Conservation (phyloP, 2,888 invertebrate genomes). For the Calliopum simillimum region DNA sequence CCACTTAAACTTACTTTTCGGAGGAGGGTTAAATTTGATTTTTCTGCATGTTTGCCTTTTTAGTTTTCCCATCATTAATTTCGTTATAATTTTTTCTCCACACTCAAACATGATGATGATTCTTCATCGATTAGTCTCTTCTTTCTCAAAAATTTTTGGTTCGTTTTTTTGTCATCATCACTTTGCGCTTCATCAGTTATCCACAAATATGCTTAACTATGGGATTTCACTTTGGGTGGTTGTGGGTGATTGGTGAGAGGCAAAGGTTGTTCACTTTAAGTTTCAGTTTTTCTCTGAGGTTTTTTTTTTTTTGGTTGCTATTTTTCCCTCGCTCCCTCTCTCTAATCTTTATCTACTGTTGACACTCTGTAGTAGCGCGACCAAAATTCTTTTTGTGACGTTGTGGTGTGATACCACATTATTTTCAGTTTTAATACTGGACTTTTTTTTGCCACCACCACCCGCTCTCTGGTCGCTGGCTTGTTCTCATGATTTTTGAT, state of each 20-base stretch:
- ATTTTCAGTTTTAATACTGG: slow-evolving; percentile 1
- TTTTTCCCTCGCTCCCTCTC: slow-evolving; percentile 31
- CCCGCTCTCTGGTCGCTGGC: background rate
- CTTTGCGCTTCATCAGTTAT: slow-evolving; percentile 23
- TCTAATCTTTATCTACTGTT: slow-evolving; percentile 62
- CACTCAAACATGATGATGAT: background rate
- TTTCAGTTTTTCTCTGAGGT: background rate
- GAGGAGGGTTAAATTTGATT: background rate
- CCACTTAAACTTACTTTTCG: too few species aligned
- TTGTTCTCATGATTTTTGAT: background rate
- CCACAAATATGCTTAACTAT: slow-evolving; percentile 16
- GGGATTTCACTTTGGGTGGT: background rate
- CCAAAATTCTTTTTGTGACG: slow-evolving; percentile 33
- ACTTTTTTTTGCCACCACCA: background rate
- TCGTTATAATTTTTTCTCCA: slow-evolving; percentile 25
- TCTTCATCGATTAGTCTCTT: too few species aligned
- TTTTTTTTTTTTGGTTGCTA: slow-evolving; percentile 1
- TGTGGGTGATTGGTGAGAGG: background rate
- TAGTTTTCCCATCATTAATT: slow-evolving; percentile 29
- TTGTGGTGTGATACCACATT: slow-evolving; percentile 19
- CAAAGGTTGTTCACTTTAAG: background rate
- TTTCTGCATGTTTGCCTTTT: slow-evolving; percentile 16
- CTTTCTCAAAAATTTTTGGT: background rate
- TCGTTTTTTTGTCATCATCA: slow-evolving; percentile 21
- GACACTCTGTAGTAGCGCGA: slow-evolving; percentile 60